Percentiles rank a stretch among this genome's conserved stretches.
Evolutionary conservation across 2,797 vertebrate genomes (phyloP).

Genomic region (Sebastes diploproa): DNA sequence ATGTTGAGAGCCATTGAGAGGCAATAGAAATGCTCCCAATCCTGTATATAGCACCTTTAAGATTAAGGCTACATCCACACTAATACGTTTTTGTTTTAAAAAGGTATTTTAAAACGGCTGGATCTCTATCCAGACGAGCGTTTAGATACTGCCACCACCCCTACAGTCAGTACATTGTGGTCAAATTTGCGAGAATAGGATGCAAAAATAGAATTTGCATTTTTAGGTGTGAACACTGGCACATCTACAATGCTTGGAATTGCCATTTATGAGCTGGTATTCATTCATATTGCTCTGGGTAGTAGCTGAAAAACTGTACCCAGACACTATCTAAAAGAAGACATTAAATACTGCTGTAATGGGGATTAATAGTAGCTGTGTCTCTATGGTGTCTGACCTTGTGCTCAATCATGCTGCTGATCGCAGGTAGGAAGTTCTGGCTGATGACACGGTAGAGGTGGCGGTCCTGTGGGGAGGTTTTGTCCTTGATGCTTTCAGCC

Average conservation of each 20-base stretch:
- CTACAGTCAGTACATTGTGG: neutral
- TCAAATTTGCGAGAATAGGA: neutral
- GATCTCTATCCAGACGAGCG: too few species aligned
- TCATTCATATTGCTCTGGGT: neutral
- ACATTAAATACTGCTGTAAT: neutral
- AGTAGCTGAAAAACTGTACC: neutral
- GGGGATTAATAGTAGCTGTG: neutral
- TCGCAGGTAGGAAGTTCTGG: constrained; percentile 97
- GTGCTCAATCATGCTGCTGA: constrained; percentile 97
- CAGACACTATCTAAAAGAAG: neutral
- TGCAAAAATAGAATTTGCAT: neutral
- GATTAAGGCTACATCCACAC: too few species aligned
- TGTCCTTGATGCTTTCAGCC: constrained; percentile 94
- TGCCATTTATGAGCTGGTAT: neutral
- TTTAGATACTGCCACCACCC: neutral
- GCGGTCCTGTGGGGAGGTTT: constrained; percentile 90
- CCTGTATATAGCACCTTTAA: too few species aligned
- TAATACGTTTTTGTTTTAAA: too few species aligned
- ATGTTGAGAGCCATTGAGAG: too few species aligned
- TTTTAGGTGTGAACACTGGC: neutral
- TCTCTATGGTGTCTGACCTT: constrained; percentile 84
- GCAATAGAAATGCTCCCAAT: too few species aligned
- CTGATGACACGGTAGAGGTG: constrained; percentile 96
- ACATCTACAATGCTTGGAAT: neutral
- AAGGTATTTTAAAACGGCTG: too few species aligned